phyloP scores from a whole-genome alignment of 2,113 vertebrate species.

The Ictidomys tridecemlineatus region DNA sequence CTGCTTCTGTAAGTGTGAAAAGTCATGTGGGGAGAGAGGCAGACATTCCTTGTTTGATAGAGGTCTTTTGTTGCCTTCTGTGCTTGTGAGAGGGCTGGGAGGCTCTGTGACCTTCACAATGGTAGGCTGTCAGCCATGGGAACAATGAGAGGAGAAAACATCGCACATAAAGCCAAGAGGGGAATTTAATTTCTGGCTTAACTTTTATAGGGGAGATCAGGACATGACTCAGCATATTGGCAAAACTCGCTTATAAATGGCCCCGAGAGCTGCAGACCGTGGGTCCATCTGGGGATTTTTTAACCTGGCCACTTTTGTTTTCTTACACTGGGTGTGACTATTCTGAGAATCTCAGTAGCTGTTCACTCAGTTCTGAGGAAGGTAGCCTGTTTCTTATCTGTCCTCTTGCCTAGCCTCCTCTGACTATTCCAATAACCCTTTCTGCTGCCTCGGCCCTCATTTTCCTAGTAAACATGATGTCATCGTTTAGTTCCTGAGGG shows the following conservation, averaged over 20 bases:
- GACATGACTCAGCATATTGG: background rate
- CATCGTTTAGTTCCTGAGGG: background rate
- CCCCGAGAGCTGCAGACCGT: background rate
- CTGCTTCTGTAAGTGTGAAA: background rate
- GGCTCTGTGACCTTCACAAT: background rate
- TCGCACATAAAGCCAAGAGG: background rate
- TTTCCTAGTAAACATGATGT: background rate
- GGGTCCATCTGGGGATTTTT: background rate
- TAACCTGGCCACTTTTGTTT: background rate
- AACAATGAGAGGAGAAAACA: background rate
- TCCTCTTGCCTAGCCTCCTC: background rate
- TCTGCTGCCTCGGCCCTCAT: background rate
- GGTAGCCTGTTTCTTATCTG: background rate
- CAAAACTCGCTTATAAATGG: background rate
- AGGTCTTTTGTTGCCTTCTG: background rate
- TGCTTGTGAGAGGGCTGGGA: background rate
- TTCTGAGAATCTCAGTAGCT: background rate
- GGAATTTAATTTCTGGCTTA: slow-evolving; percentile 47
- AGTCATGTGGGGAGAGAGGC: background rate
- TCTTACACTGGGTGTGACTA: background rate
- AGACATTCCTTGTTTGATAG: background rate
- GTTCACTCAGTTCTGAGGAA: background rate
- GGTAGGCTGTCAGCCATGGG: background rate
- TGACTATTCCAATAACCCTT: background rate
- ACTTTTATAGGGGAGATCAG: background rate